Conservation (phyloP, 2,797 vertebrate genomes). For the Ambastaia sidthimunki region DNA sequence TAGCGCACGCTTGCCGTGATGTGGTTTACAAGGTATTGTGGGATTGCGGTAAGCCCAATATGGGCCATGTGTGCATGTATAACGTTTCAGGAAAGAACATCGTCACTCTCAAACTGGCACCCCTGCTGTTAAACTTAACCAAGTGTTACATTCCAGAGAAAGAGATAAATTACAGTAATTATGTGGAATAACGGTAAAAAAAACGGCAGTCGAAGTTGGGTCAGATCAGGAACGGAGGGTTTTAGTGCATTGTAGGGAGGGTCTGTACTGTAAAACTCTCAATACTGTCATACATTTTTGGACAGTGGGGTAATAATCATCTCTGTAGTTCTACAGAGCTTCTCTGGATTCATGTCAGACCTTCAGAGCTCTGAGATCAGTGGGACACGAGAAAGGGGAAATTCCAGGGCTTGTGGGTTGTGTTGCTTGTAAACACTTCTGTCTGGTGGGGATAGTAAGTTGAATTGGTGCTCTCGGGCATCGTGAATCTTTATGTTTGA, state of each 20-base stretch:
- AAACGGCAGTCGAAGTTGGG: neutral
- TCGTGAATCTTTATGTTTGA: slow-evolving; percentile 20
- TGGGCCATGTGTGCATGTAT: slow-evolving; percentile 15
- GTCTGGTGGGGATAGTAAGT: slow-evolving; percentile 33
- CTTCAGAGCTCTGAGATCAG: slow-evolving; percentile 34
- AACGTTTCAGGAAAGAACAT: slow-evolving; percentile 33
- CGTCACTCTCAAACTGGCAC: slow-evolving; percentile 19
- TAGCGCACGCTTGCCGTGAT: slow-evolving; percentile 1
- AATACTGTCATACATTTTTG: slow-evolving; percentile 67
- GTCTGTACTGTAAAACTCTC: neutral
- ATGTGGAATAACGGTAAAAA: slow-evolving; percentile 22
- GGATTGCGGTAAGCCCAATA: slow-evolving; percentile 19
- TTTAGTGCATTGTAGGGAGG: slow-evolving; percentile 36
- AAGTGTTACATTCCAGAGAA: slow-evolving; percentile 26
- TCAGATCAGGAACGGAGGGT: neutral
- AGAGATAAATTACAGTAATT: slow-evolving; percentile 31
- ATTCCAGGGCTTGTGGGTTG: slow-evolving; percentile 47
- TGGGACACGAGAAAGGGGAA: slow-evolving; percentile 35
- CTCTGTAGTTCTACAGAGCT: slow-evolving; percentile 13
- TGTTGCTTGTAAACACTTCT: slow-evolving; percentile 14
- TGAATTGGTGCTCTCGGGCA: neutral
- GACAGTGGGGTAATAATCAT: slow-evolving; percentile 61
- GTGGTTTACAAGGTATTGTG: slow-evolving; percentile 40
- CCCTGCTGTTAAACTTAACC: slow-evolving; percentile 17
- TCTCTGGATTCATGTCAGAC: slow-evolving; percentile 5